phyloP scores from a whole-genome alignment of 1,140 invertebrate genomes.

The Heliconius nattereri region DNA sequence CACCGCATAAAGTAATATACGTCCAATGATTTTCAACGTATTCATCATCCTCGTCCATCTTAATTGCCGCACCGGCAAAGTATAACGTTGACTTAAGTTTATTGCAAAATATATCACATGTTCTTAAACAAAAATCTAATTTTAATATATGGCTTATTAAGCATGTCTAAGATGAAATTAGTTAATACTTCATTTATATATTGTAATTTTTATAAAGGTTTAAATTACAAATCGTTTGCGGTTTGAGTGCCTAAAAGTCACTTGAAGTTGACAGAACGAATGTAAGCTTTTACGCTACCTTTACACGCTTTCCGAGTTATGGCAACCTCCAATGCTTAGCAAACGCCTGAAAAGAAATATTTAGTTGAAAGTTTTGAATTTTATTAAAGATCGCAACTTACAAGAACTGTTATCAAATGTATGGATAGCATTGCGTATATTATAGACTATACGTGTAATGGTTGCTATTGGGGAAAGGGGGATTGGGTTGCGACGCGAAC shows the following conservation, averaged over 20 bases:
- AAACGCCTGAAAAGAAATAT: no score
- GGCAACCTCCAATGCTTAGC: no score
- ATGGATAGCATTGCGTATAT: no score
- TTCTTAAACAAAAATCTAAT: neutral
- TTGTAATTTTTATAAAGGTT: neutral
- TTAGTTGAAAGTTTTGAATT: no score
- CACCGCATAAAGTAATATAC: constrained; percentile 69
- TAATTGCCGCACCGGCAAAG: constrained; percentile 27
- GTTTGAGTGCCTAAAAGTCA: neutral
- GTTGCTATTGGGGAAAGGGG: no score
- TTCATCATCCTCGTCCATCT: constrained; percentile 69
- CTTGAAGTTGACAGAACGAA: neutral
- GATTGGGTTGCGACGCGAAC: no score
- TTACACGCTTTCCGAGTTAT: no score
- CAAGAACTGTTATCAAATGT: no score
- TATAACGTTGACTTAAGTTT: neutral
- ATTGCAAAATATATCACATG: neutral
- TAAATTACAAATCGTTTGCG: neutral
- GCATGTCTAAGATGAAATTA: neutral
- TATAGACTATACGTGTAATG: no score
- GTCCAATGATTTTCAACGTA: constrained; percentile 65
- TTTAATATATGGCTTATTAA: neutral
- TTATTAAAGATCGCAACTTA: no score
- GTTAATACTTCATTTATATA: neutral
- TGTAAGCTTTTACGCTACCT: no score